These are phyloP conservation scores for Ormia ochracea DNA, from an alignment of 2,888 invertebrate genomes.

Conservation along the genomic window DNA sequence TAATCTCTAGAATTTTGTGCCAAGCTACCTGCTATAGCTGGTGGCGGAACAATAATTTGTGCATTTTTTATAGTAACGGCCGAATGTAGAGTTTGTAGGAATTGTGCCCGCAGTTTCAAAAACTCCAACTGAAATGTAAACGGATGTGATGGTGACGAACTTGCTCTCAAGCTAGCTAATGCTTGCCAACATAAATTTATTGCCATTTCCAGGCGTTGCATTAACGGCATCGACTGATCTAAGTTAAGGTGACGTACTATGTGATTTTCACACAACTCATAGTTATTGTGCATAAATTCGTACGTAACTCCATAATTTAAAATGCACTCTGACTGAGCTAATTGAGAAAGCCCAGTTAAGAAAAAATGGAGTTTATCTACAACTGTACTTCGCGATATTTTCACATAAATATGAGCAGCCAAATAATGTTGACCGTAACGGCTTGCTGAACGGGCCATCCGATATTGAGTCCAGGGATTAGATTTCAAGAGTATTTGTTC, in stretches of 20 bases:
- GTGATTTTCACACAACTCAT: conserved; percentile 70
- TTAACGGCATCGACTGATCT: conserved; percentile 75
- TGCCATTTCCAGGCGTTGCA: conserved; percentile 78
- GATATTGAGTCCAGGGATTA: conserved; percentile 90
- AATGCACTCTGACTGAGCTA: conserved; percentile 85
- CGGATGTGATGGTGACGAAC: conserved; percentile 77
- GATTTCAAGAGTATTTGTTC: conserved; percentile 79
- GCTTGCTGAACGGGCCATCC: conserved; percentile 90
- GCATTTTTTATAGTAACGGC: conserved; percentile 77
- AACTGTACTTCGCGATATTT: conserved; percentile 83
- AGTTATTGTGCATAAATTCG: conserved; percentile 74
- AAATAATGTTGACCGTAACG: conserved; percentile 88
- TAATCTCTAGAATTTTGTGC: conserved; percentile 88
- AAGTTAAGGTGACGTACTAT: conserved; percentile 30
- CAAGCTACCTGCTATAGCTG: conserved; percentile 90
- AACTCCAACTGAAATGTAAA: conserved; percentile 85
- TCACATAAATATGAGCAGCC: conserved; percentile 82
- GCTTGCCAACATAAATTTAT: conserved; percentile 82
- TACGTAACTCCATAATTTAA: conserved; percentile 79
- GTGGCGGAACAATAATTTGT: conserved; percentile 91
- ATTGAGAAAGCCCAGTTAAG: conserved; percentile 87
- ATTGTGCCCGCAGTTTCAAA: conserved; percentile 84
- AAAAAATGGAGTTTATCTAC: conserved; percentile 94
- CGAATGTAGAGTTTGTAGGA: conserved; percentile 80
- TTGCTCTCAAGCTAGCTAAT: conserved; percentile 78